These are phyloP conservation scores for Otis tarda DNA, from an alignment of 2,113 vertebrate genomes.

Conservation along the genomic window DNA sequence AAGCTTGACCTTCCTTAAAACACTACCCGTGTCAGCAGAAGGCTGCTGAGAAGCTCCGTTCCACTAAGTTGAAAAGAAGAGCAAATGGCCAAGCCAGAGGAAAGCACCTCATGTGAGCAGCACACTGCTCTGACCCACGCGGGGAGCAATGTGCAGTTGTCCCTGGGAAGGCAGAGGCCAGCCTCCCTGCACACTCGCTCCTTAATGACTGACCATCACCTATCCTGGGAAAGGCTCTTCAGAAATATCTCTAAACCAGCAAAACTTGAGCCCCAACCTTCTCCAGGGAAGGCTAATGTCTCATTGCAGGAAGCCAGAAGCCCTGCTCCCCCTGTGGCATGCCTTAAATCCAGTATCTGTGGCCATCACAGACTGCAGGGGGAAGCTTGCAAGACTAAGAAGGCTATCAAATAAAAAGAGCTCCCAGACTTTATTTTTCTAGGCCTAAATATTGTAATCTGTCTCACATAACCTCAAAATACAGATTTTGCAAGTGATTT, in stretches of 20 bases:
- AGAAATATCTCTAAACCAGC: neutral
- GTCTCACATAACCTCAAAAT: neutral
- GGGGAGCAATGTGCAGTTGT: neutral
- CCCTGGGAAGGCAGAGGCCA: neutral
- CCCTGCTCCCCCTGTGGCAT: neutral
- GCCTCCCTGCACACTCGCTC: accelerated
- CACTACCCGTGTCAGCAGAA: neutral
- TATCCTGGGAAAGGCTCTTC: neutral
- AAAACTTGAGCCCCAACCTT: neutral
- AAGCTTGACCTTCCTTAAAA: neutral
- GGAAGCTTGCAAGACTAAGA: neutral
- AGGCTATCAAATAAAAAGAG: neutral
- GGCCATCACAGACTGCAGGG: neutral
- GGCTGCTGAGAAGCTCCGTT: neutral
- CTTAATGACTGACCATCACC: neutral
- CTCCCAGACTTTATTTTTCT: neutral
- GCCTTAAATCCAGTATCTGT: neutral
- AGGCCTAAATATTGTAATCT: too few species aligned
- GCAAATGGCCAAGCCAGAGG: neutral
- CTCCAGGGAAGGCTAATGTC: neutral
- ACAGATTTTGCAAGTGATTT: neutral
- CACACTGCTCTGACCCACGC: accelerated
- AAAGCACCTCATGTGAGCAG: neutral
- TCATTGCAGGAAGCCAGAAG: neutral
- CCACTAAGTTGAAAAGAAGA: neutral